Evolutionary conservation across 30 jellyfish, hydroid and myxozoan species (phyloP), one percentile per base, ranked within the genome.

Genomic region (Catostylus mosaicus): DNA sequence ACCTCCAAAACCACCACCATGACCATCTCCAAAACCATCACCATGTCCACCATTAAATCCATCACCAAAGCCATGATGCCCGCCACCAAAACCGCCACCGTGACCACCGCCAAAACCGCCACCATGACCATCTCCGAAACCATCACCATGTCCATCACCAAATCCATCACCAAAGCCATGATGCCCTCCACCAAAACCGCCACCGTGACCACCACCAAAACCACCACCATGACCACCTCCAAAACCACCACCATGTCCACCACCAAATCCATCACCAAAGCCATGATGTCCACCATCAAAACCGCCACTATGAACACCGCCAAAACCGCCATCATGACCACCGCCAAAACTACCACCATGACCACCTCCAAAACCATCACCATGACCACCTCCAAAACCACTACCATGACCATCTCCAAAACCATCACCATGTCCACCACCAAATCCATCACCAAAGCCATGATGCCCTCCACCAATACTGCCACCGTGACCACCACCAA

Each of bases 281-380:
- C 63, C 75, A 0, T 57, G 60, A 10, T 22, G 26, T 3, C 43
- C 74, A 46, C n/a, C 35, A 1, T 59, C 75, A 52, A 16, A 61
- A 16, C 54, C 74, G 30, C 47, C 54, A 0, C 62, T 61, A 61
- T 30, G 47, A 57, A 5, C 50, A 33, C 66, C 77, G 1, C 73
- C 73, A 43, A 61, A 61, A 38, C 3, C 32, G 10, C 84, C 70
- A 56, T 36, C 77, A 51, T 59, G 73, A 19, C 69, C 78, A 78
- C 80, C 80, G 23, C 75, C 89, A 61, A 59, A 62, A 32, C 89
- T 80, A 62, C 82, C 82, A 1, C 78, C 93, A 69, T 48, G 59
- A 2, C 93, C 93, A 71, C 56, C 77, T 37, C 73, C 91, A 35
- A 64, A 69, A 30, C 63, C 85, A 30, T 30, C 77, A 0, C 72